Evolutionary conservation across 2,797 vertebrate species (phyloP), one percentile per base, ranked within the genome.

Genomic region (Molossus molossus): DNA sequence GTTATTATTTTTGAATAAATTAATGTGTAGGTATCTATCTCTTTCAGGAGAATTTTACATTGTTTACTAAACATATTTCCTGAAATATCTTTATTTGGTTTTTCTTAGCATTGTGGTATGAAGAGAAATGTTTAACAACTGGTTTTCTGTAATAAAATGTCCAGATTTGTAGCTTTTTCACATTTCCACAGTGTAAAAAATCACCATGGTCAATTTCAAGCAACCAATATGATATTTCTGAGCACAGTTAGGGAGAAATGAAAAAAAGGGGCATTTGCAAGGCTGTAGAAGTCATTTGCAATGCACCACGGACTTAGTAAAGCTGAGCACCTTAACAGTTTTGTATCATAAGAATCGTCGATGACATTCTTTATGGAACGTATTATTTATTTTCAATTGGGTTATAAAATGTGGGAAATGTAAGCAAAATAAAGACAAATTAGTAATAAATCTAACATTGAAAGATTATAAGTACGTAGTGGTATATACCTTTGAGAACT

Each of bases 41-140:
- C 20, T 85, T 87, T 90, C 21, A 80, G 10, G 8, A 92, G 55
- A 94, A 91, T 8, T 87, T 13, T 23, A 23, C 55, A 62, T 75
- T 80, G 18, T 75, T 89, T 70, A 57, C 23, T 92, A 75, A 73
- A 94, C 87, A 55, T 55, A 58, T 58, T 84, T 40, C 75, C 40
- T 89, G 21, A 65, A 89, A 72, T 88, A 75, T 21, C 0, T 77
- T 83, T 93, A 33, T 83, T 89, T 91, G 64, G 15, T 48, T 72
- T 79, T 87, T 9, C 60, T 87, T 80, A 87, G n/a, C 4, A 33
- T 21, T 60, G 12, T 40, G 4, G 21, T 86, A 2, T 87, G 29
- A 76, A 55, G 3, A 6, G 50, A 94, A 95, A 95, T 84, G 11
- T 83, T 94, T 82, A 88, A n/a, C 9, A 90, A 58, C 18, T n/a